phyloP scores from a whole-genome alignment of 2,113 vertebrate genomes.

The Antennarius striatus region DNA sequence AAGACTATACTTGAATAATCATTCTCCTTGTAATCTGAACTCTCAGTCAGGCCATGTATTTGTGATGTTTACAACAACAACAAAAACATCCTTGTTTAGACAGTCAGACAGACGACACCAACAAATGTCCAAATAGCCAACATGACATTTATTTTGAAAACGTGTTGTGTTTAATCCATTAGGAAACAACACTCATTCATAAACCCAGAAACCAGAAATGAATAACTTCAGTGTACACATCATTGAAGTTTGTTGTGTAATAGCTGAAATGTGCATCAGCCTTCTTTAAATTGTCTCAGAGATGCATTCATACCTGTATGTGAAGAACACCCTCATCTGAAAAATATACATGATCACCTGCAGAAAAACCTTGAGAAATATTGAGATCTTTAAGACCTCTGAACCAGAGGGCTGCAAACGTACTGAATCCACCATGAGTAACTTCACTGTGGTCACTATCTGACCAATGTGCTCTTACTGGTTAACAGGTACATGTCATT shows the following conservation, averaged over 20 bases:
- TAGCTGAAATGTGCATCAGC: conserved; percentile 18
- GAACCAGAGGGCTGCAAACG: conserved; percentile 14
- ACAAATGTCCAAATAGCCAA: conserved; percentile 60
- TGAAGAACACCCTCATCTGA: neutral
- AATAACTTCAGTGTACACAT: conserved; percentile 19
- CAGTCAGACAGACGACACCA: conserved; percentile 57
- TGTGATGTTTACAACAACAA: neutral
- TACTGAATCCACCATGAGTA: neutral
- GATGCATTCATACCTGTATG: conserved; percentile 14
- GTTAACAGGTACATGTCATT: neutral
- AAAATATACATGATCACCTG: too few species aligned
- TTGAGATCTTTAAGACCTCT: too few species aligned
- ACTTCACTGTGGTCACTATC: neutral
- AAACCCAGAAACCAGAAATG: conserved; percentile 34
- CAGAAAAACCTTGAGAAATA: neutral
- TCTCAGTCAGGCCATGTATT: neutral
- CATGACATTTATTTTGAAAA: conserved; percentile 67
- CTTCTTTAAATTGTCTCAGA: neutral
- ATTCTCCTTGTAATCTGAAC: neutral
- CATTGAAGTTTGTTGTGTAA: conserved; percentile 15
- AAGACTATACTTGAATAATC: neutral
- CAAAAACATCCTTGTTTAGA: neutral
- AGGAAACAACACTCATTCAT: conserved; percentile 40
- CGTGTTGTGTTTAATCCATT: conserved; percentile 44
- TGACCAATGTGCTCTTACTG: neutral